phyloP scores from a whole-genome alignment of 2,888 invertebrate genomes.

The Ochlodes sylvanus region DNA sequence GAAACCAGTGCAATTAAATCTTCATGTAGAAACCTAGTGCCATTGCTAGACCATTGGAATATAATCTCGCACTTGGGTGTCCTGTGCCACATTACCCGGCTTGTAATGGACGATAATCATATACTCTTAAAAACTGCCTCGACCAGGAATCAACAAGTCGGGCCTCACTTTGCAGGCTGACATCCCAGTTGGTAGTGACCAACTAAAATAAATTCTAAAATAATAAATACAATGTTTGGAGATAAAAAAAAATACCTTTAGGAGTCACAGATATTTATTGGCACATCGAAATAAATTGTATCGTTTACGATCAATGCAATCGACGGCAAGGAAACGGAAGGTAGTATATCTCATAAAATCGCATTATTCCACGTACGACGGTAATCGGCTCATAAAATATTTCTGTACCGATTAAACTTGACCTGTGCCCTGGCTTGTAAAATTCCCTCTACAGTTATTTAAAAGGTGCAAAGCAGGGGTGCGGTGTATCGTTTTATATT shows the following conservation, averaged over 20 bases:
- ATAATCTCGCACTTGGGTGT: too few species aligned
- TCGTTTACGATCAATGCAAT: conserved; percentile 19
- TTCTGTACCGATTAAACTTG: conserved; percentile 56
- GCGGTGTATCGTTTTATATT: conserved; percentile 52
- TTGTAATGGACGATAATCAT: too few species aligned
- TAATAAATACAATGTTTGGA: too few species aligned
- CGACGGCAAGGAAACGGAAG: conserved; percentile 41
- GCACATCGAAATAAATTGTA: conserved; percentile 12
- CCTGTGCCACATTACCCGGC: too few species aligned
- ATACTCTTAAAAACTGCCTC: too few species aligned
- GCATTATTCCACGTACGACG: conserved; percentile 70
- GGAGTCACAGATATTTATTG: background rate
- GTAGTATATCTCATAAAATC: conserved; percentile 68
- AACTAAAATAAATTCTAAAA: too few species aligned
- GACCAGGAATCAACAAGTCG: too few species aligned
- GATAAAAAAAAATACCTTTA: background rate
- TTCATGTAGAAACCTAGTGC: too few species aligned
- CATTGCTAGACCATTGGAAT: too few species aligned
- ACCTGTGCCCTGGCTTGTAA: conserved; percentile 45
- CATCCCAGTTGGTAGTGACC: too few species aligned
- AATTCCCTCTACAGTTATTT: conserved; percentile 15
- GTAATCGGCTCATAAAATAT: conserved; percentile 79
- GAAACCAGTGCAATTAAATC: background rate
- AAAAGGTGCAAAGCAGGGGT: conserved; percentile 45
- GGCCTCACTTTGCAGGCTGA: too few species aligned